A percentile compares a stretch with the other conserved stretches of the same genome.
Conservation (phyloP, 30 jellyfish, hydroid and myxozoan genomes). For the Aurelia sp. region DNA sequence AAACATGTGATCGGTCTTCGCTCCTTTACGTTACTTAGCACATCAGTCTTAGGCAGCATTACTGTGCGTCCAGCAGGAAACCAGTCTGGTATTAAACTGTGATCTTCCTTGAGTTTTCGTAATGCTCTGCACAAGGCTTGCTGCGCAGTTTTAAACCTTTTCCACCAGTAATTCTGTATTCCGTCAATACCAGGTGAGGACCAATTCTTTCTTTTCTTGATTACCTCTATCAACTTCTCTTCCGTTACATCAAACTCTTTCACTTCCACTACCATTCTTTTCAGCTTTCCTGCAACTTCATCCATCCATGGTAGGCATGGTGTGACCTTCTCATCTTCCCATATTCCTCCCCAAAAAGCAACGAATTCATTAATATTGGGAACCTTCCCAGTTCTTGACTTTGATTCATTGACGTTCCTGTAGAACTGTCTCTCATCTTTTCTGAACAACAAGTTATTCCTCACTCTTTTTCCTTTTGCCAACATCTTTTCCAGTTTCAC, state of each 20-base stretch:
- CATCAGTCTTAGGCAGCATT: conserved; percentile 12
- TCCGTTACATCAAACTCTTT: conserved; percentile 25
- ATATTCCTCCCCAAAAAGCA: background rate
- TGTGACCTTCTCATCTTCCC: conserved; percentile 21
- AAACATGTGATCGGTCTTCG: conserved; percentile 16
- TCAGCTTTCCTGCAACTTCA: conserved; percentile 41
- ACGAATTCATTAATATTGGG: background rate
- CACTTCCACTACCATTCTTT: conserved; percentile 29
- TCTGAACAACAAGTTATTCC: conserved; percentile 11
- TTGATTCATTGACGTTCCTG: conserved; percentile 18
- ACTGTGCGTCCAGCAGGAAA: conserved; percentile 17
- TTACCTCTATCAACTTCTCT: conserved; percentile 20
- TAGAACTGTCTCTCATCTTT: conserved; percentile 19
- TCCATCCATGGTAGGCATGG: conserved; percentile 21
- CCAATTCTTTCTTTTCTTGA: conserved; percentile 34
- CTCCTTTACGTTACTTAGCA: conserved; percentile 3
- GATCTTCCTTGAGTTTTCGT: background rate
- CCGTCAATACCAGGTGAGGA: conserved; percentile 34
- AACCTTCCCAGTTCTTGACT: conserved; percentile 4
- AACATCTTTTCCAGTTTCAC: background rate
- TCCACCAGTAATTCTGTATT: conserved; percentile 27
- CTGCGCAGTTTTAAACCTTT: background rate
- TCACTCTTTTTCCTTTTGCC: conserved; percentile 11
- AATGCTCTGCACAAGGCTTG: too few species aligned
- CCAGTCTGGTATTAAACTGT: conserved; percentile 11